phyloP scores from a whole-genome alignment of 1,140 invertebrate genomes.

The Pseudomyrmex sp. region DNA sequence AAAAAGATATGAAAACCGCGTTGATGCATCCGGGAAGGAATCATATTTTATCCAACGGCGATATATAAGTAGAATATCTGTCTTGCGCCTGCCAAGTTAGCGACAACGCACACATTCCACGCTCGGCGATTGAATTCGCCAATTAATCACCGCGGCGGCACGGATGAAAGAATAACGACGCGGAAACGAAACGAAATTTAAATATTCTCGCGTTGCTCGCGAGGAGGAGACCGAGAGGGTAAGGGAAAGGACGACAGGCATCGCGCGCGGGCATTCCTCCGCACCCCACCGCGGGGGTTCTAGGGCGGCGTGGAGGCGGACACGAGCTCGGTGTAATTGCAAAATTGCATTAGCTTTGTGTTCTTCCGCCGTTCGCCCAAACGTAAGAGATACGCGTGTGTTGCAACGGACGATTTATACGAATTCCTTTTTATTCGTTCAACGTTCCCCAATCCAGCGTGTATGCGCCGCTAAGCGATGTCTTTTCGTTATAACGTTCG shows the following conservation, averaged over 20 bases:
- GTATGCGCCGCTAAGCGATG: conserved; percentile 33
- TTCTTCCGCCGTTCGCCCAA: conserved; percentile 78
- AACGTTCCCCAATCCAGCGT: conserved; percentile 23
- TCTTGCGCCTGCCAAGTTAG: conserved; percentile 43
- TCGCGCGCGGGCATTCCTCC: conserved; percentile 67
- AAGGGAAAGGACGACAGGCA: conserved; percentile 54
- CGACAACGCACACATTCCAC: conserved; percentile 45
- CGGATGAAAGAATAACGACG: conserved; percentile 79
- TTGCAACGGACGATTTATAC: conserved; percentile 76
- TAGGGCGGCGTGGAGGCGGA: conserved; percentile 48
- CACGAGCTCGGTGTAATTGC: conserved; percentile 75
- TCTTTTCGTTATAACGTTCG: conserved; percentile 9
- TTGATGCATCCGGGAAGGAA: conserved; percentile 12
- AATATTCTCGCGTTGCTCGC: conserved; percentile 75
- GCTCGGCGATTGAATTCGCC: conserved; percentile 72
- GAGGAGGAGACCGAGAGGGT: conserved; percentile 31
- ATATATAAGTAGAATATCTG: conserved; percentile 40
- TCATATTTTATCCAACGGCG: conserved; percentile 30
- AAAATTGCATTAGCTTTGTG: conserved; percentile 82
- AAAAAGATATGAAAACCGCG: not conserved
- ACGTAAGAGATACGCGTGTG: conserved; percentile 77
- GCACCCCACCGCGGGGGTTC: conserved; percentile 36
- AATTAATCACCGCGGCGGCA: conserved; percentile 72
- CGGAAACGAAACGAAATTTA: conserved; percentile 79
- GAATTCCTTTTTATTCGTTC: conserved; percentile 63